Percentiles rank a stretch among this genome's conserved stretches.
phyloP scores from a whole-genome alignment of 2,888 invertebrate species.

The Morpho achilles region DNA sequence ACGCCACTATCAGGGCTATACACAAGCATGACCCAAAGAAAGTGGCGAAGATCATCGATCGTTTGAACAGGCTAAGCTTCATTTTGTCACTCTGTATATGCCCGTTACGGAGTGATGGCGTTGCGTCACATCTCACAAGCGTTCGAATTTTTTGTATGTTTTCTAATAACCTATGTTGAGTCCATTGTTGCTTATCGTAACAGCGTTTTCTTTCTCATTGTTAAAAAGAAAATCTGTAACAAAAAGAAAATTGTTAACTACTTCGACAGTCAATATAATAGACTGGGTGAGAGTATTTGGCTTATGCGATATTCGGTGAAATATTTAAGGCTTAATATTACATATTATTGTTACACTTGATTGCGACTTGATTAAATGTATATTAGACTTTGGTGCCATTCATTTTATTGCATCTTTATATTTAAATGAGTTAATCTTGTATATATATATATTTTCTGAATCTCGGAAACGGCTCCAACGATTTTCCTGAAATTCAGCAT shows the following conservation, averaged over 20 bases:
- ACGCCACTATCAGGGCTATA: slow-evolving; percentile 87
- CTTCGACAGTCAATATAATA: slow-evolving; percentile 3
- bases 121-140: slow-evolving; percentile 52
- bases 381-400: no score
- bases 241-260: slow-evolving; percentile 26
- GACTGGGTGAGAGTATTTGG: neutral
- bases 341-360: no score
- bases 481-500: no score
- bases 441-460: no score
- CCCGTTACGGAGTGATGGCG: slow-evolving; percentile 51
- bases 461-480: no score
- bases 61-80: slow-evolving; percentile 84
- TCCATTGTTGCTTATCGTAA: slow-evolving; percentile 53
- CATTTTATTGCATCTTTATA: no score
- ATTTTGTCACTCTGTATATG: slow-evolving; percentile 40
- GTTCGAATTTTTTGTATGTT: slow-evolving; percentile 24
- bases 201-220: slow-evolving; percentile 43
- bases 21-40: slow-evolving; percentile 89
- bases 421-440: no score
- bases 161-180: slow-evolving; percentile 26
- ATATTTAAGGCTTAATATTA: no score
- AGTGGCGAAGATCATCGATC: slow-evolving; percentile 89
- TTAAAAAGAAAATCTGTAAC: slow-evolving; percentile 54
- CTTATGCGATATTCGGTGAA: no score
- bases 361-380: no score